Base-by-base conservation (phyloP, 2,797 vertebrate species). In the Falco novaeseelandiae region DNA sequence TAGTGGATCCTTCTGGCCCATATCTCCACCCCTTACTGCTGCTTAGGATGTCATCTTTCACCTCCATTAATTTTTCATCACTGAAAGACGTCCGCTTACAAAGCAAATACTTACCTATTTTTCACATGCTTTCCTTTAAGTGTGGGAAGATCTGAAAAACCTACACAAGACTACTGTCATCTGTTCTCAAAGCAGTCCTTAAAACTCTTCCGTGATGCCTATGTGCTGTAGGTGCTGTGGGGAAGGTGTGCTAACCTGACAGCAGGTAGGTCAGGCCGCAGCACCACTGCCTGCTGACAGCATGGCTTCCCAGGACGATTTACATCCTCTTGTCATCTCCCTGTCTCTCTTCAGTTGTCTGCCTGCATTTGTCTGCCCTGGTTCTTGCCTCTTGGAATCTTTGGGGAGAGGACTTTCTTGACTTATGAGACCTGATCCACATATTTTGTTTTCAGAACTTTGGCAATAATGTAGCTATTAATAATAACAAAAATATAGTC, bases 131-230 rank as follows among this genome's bases (percentile, higher is more conserved):
- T 67, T 51, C 32, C 18, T 87, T 32, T 27, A 59, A 46, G 62
- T 18, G 14, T 83, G 40, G 36, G 40, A 52, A 65, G 61, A 49
- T 55, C 25, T 44, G 10, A 36, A 69, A 57, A 57, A 11, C 17
- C 12, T 30, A 11, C 27, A 14, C 12, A 18, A 36, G 51, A n/a
- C 22, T 34, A 86, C 62, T 72, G 57, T 36, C 29, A 8, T n/a
- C 42, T 81, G 14, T 48, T 32, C 32, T 58, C 54, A 54, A 25
- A 69, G 52, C 44, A 54, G 51, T 23, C 40, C 57, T 38, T 70
- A 26, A 38, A 69, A n/a, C 51, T 40, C 52, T 27, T 49, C 10
- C 0, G 0, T 20, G 57, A 4, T 51, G 16, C n/a, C 58, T 44
- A 1, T 0, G 2, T 32, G 4, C 44, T 4, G 15, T 12, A 51